Evolutionary conservation across 2,888 invertebrate species (phyloP), one percentile per base, ranked within the genome.

Genomic region (Apamea epomidion): DNA sequence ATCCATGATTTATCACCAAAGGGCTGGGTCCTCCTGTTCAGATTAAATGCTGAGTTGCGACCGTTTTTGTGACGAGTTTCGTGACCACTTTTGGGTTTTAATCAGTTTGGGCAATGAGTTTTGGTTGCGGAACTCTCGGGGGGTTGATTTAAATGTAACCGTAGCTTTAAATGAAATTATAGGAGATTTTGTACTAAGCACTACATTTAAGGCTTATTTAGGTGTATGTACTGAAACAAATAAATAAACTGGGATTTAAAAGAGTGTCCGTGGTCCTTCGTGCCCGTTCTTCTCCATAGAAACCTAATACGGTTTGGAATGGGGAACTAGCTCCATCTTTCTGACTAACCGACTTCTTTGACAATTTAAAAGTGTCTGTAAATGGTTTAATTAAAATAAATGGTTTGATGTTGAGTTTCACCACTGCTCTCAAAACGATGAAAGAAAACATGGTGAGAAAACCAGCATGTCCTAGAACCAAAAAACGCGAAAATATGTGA

Each of bases 1-100:
- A 79, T 14, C 71, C 54, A 32, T 84, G 84, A 88, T 87, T 79
- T 87, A 89, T 84, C 73, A 73, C 89, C 74, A 12, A 45, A 42
- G 74, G 75, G 71, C 48, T 62, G 37, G 60, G 14, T 45, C 62
- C 68, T 72, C 67, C 10, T 69, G 60, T 60, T 62, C 69, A 80
- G 87, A 88, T 87, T 86, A 86, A 81, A 88, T 68, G 73, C 68
- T 71, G 74, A 83, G 58, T 71, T 76, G 67, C 37, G 32, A 68
- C 64, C 75, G 88, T 85, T 86, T 88, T 86, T 86, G 74, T 78
- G 68, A 81, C 67, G 73, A 75, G 12, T 75, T 7, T 60, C 48
- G 29, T 60, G 4, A 60, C 68, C 78, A 78, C 25, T 78, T 78
- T 84, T 25, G 54, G 18, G 62, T 78, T 81, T 58, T 70, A 81